Base-by-base conservation (phyloP, 2,113 vertebrate species). In the Corvus moneduloides region DNA sequence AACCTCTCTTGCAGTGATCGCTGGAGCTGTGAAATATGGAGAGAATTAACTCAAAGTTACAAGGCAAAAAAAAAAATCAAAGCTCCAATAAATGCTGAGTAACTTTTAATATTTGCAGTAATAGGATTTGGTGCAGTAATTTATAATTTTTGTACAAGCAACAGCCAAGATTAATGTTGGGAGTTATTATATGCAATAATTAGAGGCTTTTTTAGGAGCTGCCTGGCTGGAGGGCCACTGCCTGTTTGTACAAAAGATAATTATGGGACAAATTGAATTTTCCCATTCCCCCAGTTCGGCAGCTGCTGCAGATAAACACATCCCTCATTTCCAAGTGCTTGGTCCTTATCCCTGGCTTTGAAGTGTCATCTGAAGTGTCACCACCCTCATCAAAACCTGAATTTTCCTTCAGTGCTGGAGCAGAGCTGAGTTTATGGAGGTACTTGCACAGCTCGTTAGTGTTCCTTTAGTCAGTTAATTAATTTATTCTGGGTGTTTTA, bases 121-220 rank as follows among this genome's bases (percentile, higher is more conserved):
- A 97, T 76, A 88, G 72, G 95, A 91, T 96, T 97, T 94, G 95
- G 78, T 93, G 94, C 95, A 93, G 92, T 96, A 93, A 97, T 97
- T 96, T 91, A 87, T 95, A 92, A 96, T 92, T 96, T 94, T 87
- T 92, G 87, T 76, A 67, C 89, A 75, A 94, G 94, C 88, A 94
- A 85, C 92, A 92, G 84, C 77, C 67, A 90, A 93, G 94, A 97
- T 97, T 89, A 92, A 97, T 97, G 96, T 83, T 91, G 88, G 84
- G 88, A 61, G 90, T 97, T 97, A 97, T 97, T 92, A 97, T 67
- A 94, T 75, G 92, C 94, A 90, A 96, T 96, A 96, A 97, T 97
- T 96, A 96, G 26, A 95, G 93, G 84, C 22, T 95, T 90, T 96
- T 84, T 94, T 84, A 55, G 92, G 80, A 92, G 93, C 92, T 90